Evolutionary conservation across 2,113 vertebrate genomes (phyloP).

Genomic region (Shinisaurus crocodilurus): DNA sequence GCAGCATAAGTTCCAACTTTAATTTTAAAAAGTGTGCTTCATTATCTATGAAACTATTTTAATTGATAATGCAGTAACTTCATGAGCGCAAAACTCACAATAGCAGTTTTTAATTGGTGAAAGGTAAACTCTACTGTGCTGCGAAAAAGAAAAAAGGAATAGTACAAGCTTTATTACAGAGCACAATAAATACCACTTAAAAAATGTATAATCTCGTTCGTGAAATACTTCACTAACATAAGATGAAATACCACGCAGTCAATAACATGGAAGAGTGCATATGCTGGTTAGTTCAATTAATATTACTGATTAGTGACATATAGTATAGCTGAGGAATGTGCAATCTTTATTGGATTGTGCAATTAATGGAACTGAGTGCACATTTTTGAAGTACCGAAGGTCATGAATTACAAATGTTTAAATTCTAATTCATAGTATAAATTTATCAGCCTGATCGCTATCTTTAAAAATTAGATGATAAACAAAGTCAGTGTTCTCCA

Average conservation of each 20-base stretch:
- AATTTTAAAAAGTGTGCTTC: slow-evolving; percentile 3
- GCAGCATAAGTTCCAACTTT: slow-evolving; percentile 22
- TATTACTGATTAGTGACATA: background rate
- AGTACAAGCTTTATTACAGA: background rate
- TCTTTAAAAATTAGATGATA: too few relatives aligned
- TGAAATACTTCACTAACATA: background rate
- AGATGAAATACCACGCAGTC: background rate
- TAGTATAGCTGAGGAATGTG: background rate
- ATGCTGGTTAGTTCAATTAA: background rate
- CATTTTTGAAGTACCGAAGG: background rate
- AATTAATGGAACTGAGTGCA: background rate
- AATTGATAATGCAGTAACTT: background rate
- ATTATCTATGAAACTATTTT: background rate
- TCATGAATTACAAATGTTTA: too few relatives aligned
- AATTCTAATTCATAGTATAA: too few relatives aligned
- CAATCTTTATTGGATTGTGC: background rate
- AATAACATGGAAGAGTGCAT: too few relatives aligned
- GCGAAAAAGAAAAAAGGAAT: background rate
- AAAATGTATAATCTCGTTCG: background rate
- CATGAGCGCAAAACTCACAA: background rate
- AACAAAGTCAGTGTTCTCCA: too few relatives aligned
- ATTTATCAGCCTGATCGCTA: too few relatives aligned
- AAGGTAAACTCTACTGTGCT: background rate
- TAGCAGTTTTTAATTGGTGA: background rate
- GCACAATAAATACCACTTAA: background rate